phyloP scores from a whole-genome alignment of 2,113 vertebrate species.

The Callocephalon fimbriatum region DNA sequence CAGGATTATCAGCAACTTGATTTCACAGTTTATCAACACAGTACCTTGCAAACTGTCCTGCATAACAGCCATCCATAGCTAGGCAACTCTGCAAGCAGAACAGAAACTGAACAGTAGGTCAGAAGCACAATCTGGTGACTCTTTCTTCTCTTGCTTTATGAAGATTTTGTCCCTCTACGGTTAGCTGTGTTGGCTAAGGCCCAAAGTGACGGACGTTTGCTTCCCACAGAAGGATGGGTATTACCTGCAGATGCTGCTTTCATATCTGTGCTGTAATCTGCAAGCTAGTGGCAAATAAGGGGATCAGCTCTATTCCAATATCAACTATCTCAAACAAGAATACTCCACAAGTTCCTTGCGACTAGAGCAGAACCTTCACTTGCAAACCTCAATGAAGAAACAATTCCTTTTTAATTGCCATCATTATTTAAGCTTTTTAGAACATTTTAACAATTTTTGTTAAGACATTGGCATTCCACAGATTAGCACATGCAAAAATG shows the following conservation, averaged over 20 bases:
- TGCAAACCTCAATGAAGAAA: not conserved
- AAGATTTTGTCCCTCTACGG: not conserved
- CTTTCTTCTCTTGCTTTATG: not conserved
- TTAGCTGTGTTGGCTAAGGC: not conserved
- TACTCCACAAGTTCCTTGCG: not conserved
- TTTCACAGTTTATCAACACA: not conserved
- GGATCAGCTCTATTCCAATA: not conserved
- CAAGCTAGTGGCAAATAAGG: not conserved
- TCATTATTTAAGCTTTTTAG: not conserved
- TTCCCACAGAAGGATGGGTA: not conserved
- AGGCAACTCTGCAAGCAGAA: not conserved
- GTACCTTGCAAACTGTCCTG: not conserved
- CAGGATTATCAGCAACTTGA: not conserved
- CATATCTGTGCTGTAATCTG: not conserved
- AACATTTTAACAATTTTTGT: not conserved
- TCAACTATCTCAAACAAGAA: not conserved
- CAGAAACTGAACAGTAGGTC: not conserved
- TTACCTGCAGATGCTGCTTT: not conserved
- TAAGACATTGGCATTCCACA: not conserved
- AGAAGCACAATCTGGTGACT: not conserved
- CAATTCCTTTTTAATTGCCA: not conserved
- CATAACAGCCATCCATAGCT: not conserved
- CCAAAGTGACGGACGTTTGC: not conserved
- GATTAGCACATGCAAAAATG: not conserved
- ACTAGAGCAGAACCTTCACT: not conserved